These are phyloP conservation scores for crab-eating macaque (Macaca fascicularis) DNA, from an alignment of 2,113 vertebrate species.

Conservation along the genomic window T2T-MFA8v1.1 NC_088392.1:56141501-56142000, in stretches of 20 bases:
- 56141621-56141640: not conserved
- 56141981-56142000: not conserved
- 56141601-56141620: not conserved
- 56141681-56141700: not conserved
- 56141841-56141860: not conserved
- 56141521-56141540: not conserved
- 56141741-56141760: not conserved
- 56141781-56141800: not conserved
- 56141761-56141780: not conserved
- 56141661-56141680: not conserved
- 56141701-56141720: not conserved
- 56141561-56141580: not conserved
- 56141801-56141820: not conserved
- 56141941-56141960: not conserved
- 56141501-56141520: not conserved
- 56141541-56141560: not conserved
- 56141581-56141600: not conserved
- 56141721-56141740: not conserved
- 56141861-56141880: not conserved
- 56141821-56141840: not conserved
- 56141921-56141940: too few species aligned
- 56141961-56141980: not conserved
- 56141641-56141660: not conserved
- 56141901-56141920: not conserved
- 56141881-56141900: not conserved